These are phyloP conservation scores for Chaenodraco wilsoni DNA, from an alignment of 2,797 vertebrate genomes.

Conservation along the genomic window DNA sequence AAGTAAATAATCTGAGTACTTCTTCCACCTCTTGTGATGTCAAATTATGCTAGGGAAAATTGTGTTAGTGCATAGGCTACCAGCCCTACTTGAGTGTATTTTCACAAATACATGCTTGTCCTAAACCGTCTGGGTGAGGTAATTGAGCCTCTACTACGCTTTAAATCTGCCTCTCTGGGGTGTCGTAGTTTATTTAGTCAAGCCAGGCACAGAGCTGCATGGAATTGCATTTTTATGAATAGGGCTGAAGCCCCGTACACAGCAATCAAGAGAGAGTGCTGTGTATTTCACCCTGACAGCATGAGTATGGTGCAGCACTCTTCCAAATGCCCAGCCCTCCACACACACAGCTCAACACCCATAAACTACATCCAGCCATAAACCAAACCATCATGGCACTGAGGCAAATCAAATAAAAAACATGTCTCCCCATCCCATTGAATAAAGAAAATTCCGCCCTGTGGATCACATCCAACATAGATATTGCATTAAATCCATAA, in stretches of 20 bases:
- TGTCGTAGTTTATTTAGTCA: slow-evolving; percentile 60
- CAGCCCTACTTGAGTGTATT: not conserved
- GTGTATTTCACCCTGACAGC: slow-evolving; percentile 80
- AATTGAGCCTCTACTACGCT: slow-evolving; percentile 37
- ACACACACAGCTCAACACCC: slow-evolving; percentile 41
- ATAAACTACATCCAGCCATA: slow-evolving; percentile 71
- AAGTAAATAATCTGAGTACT: not conserved
- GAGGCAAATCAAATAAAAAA: slow-evolving; percentile 62
- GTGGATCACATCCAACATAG: slow-evolving; percentile 58
- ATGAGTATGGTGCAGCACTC: slow-evolving; percentile 59
- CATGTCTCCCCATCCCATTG: slow-evolving; percentile 39
- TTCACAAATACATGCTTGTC: slow-evolving; percentile 5
- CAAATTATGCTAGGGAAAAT: not conserved
- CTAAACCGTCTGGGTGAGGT: slow-evolving; percentile 24
- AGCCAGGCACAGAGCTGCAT: slow-evolving; percentile 59
- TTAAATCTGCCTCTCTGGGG: slow-evolving; percentile 58
- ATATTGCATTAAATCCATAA: slow-evolving; percentile 54
- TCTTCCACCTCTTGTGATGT: not conserved
- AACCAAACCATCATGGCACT: slow-evolving; percentile 59
- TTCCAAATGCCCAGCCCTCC: slow-evolving; percentile 21
- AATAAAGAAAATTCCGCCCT: slow-evolving; percentile 51
- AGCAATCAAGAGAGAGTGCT: slow-evolving; percentile 81
- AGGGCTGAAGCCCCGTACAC: slow-evolving; percentile 65
- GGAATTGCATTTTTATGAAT: slow-evolving; percentile 83
- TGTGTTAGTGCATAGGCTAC: not conserved